Evolutionary conservation across 2,113 vertebrate species (phyloP).

Genomic region (Dunckerocampus dactyliophorus): DNA sequence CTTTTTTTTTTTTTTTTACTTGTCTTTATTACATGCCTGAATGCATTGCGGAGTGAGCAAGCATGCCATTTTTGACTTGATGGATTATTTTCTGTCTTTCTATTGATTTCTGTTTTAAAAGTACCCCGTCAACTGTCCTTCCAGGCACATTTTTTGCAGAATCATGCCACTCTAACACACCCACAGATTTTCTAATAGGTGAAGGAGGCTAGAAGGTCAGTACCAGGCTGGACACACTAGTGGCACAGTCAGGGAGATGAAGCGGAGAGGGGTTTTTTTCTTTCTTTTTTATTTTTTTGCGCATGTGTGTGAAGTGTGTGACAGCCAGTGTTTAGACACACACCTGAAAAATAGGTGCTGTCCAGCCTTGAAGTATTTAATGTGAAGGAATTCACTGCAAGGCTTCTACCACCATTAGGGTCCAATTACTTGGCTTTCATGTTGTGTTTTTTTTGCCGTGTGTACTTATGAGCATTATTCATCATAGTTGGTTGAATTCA

Average conservation of each 20-base stretch:
- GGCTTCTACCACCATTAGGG: too few species aligned
- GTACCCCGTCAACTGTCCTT: too few species aligned
- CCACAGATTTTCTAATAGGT: too few species aligned
- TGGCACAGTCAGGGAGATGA: not conserved
- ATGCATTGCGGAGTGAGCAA: too few species aligned
- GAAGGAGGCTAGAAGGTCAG: not conserved
- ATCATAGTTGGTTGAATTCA: not conserved
- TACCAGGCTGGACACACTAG: not conserved
- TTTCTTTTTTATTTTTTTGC: not conserved
- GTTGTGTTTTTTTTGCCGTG: not conserved
- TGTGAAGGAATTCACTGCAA: not conserved
- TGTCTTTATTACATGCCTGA: too few species aligned
- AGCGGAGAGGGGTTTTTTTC: not conserved
- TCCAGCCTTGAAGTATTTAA: not conserved
- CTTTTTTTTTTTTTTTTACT: too few species aligned
- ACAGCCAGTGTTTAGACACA: conserved; percentile 1
- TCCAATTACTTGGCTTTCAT: not conserved
- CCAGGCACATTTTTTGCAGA: too few species aligned
- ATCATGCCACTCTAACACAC: too few species aligned
- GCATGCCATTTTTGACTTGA: too few species aligned
- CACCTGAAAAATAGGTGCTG: conserved; percentile 14
- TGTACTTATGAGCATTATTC: not conserved
- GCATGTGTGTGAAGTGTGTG: conserved; percentile 9
- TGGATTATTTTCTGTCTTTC: too few species aligned
- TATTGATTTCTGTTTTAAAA: too few species aligned